Base-by-base conservation (phyloP, 1,140 invertebrate species). In the Cherax quadricarinatus region DNA sequence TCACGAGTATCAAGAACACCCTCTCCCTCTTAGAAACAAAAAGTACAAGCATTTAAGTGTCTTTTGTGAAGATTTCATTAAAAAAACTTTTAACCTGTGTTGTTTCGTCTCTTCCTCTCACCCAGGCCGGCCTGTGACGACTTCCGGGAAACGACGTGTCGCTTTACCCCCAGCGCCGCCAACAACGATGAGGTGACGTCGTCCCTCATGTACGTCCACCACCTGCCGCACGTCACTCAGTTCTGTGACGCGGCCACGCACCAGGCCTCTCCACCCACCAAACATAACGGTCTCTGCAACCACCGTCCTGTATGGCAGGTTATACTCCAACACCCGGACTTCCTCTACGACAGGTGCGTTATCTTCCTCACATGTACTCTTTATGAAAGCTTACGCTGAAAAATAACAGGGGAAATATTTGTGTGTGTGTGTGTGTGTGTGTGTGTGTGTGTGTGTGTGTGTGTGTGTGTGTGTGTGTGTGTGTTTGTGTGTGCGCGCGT, bases 161-260 rank as follows among this genome's bases (percentile, higher is more conserved):
- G 85, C 66, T 93, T 93, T 85, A 81, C 89, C 24, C 78, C 93
- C 18, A 90, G 92, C 60, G 53, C 78, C 2, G 86, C 60, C 85
- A 89, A 91, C 21, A 94, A 94, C 85, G 92, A 93, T 21, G 92
- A 80, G 14, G 93, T 94, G 10, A 95, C 95, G 75, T 96, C 95
- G 24, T 96, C 96, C 0, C 95, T 96, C 78, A 96, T 96, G 96
- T 96, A 96, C 94, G 95, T 95, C 18, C 94, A 94, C 48, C 93
- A 94, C 82, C 89, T 95, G 48, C 93, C 93, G 16, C 83, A 94
- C 78, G 94, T 94, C 60, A 93, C 86, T 57, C 85, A 94, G 62
- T 94, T 94, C 85, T 94, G 94, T 62, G 94, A 94, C 70, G 87
- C 80, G 12, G 60, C 78, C 12, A 86, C 89, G 9, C 95, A 95